A percentile compares a stretch with the other conserved stretches of the same genome.
Conservation (phyloP, 2,113 vertebrate species). For the Salvelinus fontinalis region DNA sequence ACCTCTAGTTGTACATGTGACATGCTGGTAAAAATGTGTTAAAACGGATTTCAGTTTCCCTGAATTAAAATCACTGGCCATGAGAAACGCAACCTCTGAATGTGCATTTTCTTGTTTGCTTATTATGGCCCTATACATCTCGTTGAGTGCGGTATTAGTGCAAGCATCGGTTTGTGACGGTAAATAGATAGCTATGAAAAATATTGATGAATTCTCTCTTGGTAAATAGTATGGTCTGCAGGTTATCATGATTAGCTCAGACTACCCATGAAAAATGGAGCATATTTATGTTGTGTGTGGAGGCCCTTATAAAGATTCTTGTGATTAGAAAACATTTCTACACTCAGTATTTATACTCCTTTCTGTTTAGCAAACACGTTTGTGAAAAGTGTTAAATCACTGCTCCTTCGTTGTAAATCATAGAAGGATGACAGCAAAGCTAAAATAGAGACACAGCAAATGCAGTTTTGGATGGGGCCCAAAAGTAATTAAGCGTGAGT, state of each 20-base stretch:
- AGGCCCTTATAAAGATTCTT: constrained; percentile 45
- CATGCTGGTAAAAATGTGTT: too few relatives aligned
- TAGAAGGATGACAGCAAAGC: constrained; percentile 41
- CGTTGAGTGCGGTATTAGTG: too few relatives aligned
- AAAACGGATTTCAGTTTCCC: too few relatives aligned
- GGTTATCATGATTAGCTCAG: constrained; percentile 7
- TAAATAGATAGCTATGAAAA: too few relatives aligned
- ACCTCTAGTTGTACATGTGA: too few relatives aligned
- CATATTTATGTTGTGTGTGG: constrained; percentile 29
- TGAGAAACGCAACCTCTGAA: too few relatives aligned
- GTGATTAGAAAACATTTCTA: constrained; percentile 46
- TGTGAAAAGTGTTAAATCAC: constrained; percentile 28
- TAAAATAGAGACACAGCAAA: constrained; percentile 42
- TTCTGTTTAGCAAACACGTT: constrained; percentile 41
- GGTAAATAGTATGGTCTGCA: too few relatives aligned
- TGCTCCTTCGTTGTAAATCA: constrained; percentile 45
- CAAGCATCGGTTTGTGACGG: too few relatives aligned
- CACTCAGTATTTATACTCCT: constrained; percentile 46
- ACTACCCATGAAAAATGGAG: constrained; percentile 2
- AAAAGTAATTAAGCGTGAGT: constrained; percentile 47
- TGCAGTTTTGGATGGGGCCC: constrained; percentile 54
- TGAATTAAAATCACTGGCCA: too few relatives aligned
- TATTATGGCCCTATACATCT: too few relatives aligned
- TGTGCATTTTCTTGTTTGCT: too few relatives aligned
- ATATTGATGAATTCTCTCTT: too few relatives aligned